Evolutionary conservation across 2,113 vertebrate species (phyloP).

Genomic region (Anser cygnoides): DNA sequence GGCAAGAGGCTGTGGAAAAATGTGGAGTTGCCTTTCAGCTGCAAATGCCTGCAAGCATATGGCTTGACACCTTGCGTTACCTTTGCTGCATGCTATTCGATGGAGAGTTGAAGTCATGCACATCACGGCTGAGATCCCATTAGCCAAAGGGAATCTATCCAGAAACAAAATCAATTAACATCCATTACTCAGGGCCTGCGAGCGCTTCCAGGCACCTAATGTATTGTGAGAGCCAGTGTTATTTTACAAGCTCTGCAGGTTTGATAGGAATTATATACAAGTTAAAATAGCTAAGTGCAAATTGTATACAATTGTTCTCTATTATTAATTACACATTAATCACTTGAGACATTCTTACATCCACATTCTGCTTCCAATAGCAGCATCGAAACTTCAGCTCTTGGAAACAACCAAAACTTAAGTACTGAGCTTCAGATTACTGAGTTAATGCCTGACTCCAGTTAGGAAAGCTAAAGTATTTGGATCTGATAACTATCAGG

Average conservation of each 20-base stretch:
- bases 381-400: slow-evolving; percentile 1
- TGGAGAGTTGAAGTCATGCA: background rate
- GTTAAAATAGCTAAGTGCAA: background rate
- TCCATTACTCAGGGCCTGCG: background rate
- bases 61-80: background rate
- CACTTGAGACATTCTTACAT: background rate
- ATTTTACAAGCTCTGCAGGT: slow-evolving; percentile 22
- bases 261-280: background rate
- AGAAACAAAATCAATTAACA: slow-evolving; percentile 40
- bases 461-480: background rate
- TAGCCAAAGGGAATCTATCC: background rate
- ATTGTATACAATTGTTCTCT: background rate
- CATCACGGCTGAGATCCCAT: background rate
- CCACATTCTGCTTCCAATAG: background rate
- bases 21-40: background rate
- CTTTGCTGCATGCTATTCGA: fast-evolving
- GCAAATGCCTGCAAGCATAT: background rate
- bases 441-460: background rate
- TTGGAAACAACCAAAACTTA: background rate
- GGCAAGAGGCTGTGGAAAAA: background rate
- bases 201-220: background rate
- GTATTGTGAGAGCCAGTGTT: background rate
- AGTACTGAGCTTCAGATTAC: background rate
- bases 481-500: background rate
- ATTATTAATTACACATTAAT: slow-evolving; percentile 42